These are phyloP conservation scores for Stercorarius parasiticus DNA, from an alignment of 2,113 vertebrate genomes.

Conservation along the genomic window DNA sequence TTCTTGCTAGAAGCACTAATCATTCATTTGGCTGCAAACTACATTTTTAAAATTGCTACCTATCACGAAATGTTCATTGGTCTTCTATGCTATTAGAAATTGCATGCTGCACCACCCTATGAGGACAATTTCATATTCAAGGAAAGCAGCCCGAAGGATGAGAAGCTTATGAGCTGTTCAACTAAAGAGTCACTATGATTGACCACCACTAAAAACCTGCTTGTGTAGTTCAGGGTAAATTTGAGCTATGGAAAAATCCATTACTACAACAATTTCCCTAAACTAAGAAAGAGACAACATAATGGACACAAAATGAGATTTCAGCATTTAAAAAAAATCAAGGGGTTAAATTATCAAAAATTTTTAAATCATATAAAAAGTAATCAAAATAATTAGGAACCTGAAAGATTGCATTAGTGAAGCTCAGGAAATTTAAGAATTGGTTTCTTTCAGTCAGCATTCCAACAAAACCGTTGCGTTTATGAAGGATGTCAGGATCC, in stretches of 20 bases:
- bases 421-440: neutral
- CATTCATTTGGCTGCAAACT: neutral
- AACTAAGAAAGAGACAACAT: neutral
- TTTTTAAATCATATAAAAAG: neutral
- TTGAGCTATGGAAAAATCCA: neutral
- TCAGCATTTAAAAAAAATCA: neutral
- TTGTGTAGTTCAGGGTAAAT: neutral
- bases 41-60: neutral
- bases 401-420: neutral
- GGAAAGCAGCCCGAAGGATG: neutral
- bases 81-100: neutral
- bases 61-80: neutral
- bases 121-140: neutral
- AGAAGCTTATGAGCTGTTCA: neutral
- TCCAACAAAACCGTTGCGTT: neutral
- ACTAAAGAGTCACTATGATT: neutral
- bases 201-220: neutral
- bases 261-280: neutral
- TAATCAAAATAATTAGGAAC: neutral
- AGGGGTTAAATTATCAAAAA: neutral
- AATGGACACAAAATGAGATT: neutral
- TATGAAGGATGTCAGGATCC: neutral
- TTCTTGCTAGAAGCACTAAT: neutral
- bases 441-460: neutral
- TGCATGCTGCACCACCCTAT: neutral